phyloP scores from a whole-genome alignment of 2,113 vertebrate species.

The Phoxinus phoxinus region DNA sequence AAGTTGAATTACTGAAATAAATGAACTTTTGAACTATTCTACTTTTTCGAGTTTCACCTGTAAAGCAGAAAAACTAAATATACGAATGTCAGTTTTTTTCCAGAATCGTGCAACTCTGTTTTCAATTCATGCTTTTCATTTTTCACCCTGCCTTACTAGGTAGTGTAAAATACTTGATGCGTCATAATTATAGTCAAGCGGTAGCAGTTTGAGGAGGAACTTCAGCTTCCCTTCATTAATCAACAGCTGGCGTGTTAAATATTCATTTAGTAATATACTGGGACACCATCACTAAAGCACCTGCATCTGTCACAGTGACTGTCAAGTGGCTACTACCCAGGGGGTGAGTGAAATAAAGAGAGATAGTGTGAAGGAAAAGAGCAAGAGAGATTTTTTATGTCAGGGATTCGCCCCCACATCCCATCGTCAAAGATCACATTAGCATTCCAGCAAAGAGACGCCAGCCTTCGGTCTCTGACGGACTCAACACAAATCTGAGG shows the following conservation, averaged over 20 bases:
- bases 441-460: background rate
- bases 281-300: slow-evolving; percentile 15
- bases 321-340: background rate
- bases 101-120: background rate
- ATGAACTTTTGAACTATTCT: too few relatives aligned
- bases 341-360: background rate
- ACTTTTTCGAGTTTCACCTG: too few relatives aligned
- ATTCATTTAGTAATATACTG: slow-evolving; percentile 22
- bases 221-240: background rate
- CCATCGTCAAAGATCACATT: slow-evolving; percentile 22
- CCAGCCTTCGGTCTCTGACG: background rate
- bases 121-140: background rate
- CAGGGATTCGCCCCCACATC: slow-evolving; percentile 19
- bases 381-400: background rate
- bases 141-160: background rate
- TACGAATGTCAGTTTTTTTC: too few relatives aligned
- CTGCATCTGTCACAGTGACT: background rate
- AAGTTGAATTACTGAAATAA: too few relatives aligned
- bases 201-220: background rate
- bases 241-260: slow-evolving; percentile 1
- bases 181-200: slow-evolving; percentile 7
- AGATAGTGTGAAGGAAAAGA: background rate
- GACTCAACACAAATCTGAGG: background rate
- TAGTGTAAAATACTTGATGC: background rate
- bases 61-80: too few relatives aligned